A percentile compares a stretch with the other conserved stretches of the same genome.
phyloP scores from a whole-genome alignment of 1,140 invertebrate species.

The Frieseomelitta varia region DNA sequence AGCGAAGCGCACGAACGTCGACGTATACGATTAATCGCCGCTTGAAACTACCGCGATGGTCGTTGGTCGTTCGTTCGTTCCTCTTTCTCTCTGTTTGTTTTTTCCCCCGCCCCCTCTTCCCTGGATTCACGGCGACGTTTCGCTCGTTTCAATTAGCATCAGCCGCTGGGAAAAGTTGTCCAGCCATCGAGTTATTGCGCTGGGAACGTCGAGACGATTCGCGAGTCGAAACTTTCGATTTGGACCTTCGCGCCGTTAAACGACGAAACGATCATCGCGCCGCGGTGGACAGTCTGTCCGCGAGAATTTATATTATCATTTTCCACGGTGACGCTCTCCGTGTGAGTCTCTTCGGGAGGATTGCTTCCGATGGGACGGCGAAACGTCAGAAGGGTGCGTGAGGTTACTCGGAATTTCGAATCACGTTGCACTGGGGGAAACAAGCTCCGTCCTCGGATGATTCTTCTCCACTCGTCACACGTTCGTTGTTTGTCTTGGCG shows the following conservation, averaged over 20 bases:
- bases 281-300: too few species aligned
- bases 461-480: conserved; percentile 18
- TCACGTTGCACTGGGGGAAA: conserved; percentile 29
- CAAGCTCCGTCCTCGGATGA: conserved; percentile 26
- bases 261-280: neutral
- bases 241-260: neutral
- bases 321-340: neutral
- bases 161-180: neutral
- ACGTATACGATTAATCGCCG: conserved; percentile 17
- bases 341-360: neutral
- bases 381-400: too few species aligned
- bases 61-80: neutral
- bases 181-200: neutral
- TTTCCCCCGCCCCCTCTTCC: too few species aligned
- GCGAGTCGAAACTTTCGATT: neutral
- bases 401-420: conserved; percentile 31
- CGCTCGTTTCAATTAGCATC: conserved; percentile 20
- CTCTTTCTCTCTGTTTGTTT: neutral
- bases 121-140: neutral
- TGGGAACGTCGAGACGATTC: conserved; percentile 18
- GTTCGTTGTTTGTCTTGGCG: conserved; percentile 5
- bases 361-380: neutral
- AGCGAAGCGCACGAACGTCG: too few species aligned
- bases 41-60: neutral
- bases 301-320: conserved; percentile 9